Conservation (phyloP, 2,797 vertebrate species). For the Philypnodon macrostomus region DNA sequence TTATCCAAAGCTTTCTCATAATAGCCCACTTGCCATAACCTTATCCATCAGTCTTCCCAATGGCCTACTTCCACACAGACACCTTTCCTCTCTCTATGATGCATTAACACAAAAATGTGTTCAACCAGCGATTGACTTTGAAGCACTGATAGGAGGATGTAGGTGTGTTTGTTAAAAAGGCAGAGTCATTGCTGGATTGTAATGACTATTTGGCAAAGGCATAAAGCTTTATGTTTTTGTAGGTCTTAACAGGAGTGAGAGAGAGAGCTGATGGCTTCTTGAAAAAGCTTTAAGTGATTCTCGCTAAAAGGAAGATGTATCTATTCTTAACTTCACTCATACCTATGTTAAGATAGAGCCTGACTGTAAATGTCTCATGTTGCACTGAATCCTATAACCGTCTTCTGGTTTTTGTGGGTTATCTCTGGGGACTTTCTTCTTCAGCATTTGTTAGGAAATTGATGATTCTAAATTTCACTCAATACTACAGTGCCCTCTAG, state of each 20-base stretch:
- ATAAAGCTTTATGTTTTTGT: conserved; percentile 27
- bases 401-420: no score
- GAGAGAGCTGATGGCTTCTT: conserved; percentile 21
- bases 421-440: no score
- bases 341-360: conserved; percentile 2
- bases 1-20: conserved; percentile 61
- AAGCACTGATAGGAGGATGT: conserved; percentile 40
- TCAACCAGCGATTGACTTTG: conserved; percentile 63
- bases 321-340: conserved; percentile 19
- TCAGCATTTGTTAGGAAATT: no score
- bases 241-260: conserved; percentile 23
- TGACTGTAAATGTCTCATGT: conserved; percentile 16
- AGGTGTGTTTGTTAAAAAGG: conserved; percentile 13
- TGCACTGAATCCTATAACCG: no score
- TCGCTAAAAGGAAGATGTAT: conserved; percentile 10
- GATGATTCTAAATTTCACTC: no score
- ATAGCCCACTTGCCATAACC: conserved; percentile 62
- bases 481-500: no score
- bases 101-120: conserved; percentile 56
- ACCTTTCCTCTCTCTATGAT: conserved; percentile 38
- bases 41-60: conserved; percentile 66
- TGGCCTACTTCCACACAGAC: conserved; percentile 53
- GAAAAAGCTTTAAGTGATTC: conserved; percentile 29
- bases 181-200: conserved; percentile 29
- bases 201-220: conserved; percentile 38